Conservation (phyloP, 2,888 invertebrate genomes). For the Scrobipalpa costella region DNA sequence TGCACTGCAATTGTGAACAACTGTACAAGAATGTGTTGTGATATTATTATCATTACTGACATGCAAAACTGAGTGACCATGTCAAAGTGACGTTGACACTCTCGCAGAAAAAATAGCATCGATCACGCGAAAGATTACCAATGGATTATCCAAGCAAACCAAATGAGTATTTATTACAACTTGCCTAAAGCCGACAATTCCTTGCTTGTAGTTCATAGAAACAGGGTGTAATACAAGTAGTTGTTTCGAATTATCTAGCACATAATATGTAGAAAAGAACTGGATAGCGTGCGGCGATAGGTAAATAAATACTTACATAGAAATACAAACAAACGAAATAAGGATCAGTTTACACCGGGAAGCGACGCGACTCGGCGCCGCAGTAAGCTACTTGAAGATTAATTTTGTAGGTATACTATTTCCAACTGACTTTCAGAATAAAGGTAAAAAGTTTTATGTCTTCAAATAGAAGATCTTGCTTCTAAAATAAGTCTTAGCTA, state of each 20-base stretch:
- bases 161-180: background rate
- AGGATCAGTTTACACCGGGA: too few relatives aligned
- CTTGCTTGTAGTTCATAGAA: background rate
- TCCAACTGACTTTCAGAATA: too few relatives aligned
- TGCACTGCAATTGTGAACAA: background rate
- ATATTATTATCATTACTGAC: slow-evolving; percentile 28
- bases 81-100: slow-evolving; percentile 20
- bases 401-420: too few relatives aligned
- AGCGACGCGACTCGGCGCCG: too few relatives aligned
- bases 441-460: too few relatives aligned
- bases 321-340: slow-evolving; percentile 5
- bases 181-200: background rate
- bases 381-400: too few relatives aligned
- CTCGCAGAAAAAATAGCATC: slow-evolving; percentile 9
- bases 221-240: slow-evolving; percentile 9
- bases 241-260: slow-evolving; percentile 5
- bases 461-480: too few relatives aligned
- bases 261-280: slow-evolving; percentile 11
- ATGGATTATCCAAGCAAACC: background rate
- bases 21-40: background rate
- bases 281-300: background rate
- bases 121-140: slow-evolving; percentile 22
- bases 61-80: slow-evolving; percentile 25
- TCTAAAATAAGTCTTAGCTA: too few relatives aligned
- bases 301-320: background rate